phyloP scores from a whole-genome alignment of 2,113 vertebrate species.

The Oophaga pumilio region DNA sequence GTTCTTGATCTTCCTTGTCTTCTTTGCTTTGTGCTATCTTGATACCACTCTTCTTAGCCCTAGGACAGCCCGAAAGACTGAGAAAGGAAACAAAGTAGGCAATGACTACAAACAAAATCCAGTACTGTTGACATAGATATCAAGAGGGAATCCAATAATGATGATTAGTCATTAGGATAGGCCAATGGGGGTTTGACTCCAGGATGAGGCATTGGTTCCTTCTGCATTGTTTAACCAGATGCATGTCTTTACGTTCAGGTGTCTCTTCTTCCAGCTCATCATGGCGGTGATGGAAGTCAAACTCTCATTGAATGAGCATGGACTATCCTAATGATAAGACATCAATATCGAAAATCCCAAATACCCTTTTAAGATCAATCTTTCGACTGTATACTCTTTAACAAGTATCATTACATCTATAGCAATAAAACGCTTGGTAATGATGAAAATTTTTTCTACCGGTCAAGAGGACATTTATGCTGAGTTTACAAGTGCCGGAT shows the following conservation, averaged over 20 bases:
- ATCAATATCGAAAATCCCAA: neutral
- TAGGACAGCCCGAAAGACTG: slow-evolving; percentile 97
- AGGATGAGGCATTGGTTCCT: neutral
- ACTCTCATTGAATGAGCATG: neutral
- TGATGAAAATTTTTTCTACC: neutral
- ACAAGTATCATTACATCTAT: neutral
- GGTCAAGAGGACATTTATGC: too few relatives aligned
- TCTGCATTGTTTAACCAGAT: neutral
- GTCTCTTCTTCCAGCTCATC: neutral
- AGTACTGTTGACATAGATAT: neutral
- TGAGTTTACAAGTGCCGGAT: too few relatives aligned
- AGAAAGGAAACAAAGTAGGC: slow-evolving; percentile 56
- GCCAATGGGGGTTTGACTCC: neutral
- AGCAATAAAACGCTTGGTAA: neutral
- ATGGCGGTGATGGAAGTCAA: too few relatives aligned
- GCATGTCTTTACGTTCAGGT: neutral
- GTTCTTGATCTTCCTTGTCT: slow-evolving; percentile 98
- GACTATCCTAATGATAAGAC: neutral
- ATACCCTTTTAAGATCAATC: neutral
- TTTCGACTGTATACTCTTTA: neutral
- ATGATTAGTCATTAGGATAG: neutral
- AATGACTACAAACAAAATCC: neutral
- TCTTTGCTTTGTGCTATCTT: slow-evolving; percentile 99
- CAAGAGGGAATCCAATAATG: neutral
- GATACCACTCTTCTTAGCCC: slow-evolving; percentile 97